A percentile compares a stretch with the other conserved stretches of the same genome.
These are phyloP conservation scores for Peromyscus leucopus DNA, from an alignment of 2,113 vertebrate genomes.

Conservation along the genomic window DNA sequence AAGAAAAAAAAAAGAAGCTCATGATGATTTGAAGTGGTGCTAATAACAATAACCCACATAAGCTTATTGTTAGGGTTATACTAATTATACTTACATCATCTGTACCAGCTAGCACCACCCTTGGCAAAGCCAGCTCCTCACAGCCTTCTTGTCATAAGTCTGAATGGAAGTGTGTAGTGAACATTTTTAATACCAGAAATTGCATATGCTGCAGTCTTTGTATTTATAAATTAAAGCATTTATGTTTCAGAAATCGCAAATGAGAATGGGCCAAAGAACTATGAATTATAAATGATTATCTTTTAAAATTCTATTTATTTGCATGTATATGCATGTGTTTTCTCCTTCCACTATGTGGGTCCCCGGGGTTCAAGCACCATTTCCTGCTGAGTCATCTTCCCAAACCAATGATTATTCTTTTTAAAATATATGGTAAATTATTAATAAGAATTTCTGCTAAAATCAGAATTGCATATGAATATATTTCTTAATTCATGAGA, in stretches of 20 bases:
- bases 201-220: background rate
- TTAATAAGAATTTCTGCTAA: slow-evolving; percentile 7
- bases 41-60: slow-evolving; percentile 38
- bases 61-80: slow-evolving; percentile 15
- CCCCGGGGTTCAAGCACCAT: too few species aligned
- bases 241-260: slow-evolving; percentile 35
- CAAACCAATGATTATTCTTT: background rate
- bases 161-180: background rate
- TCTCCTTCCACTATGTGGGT: background rate
- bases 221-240: background rate
- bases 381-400: background rate
- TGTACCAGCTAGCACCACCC: background rate
- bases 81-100: slow-evolving; percentile 48
- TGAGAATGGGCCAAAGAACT: background rate
- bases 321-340: too few species aligned
- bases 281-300: background rate
- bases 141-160: background rate
- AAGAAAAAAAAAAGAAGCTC: background rate
- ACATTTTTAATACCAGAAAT: slow-evolving; percentile 13
- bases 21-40: slow-evolving; percentile 40
- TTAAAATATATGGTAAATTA: background rate
- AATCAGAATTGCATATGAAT: slow-evolving; percentile 7
- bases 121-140: slow-evolving; percentile 24
- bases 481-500: slow-evolving; percentile 49
- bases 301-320: background rate